Base-by-base conservation (phyloP, 2,113 vertebrate species). In the Megatriorchis doriae region DNA sequence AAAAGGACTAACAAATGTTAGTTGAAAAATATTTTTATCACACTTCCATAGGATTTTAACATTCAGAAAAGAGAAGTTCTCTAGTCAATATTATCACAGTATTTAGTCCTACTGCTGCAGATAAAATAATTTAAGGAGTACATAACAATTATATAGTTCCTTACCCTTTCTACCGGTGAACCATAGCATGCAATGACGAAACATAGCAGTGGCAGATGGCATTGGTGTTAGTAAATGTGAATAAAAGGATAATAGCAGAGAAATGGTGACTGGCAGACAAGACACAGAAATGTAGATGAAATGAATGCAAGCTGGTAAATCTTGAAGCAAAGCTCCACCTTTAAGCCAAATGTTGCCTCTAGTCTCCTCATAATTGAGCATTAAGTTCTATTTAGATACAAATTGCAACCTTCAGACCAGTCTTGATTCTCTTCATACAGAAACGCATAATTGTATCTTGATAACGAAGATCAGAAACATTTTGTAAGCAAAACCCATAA, bases 161-260 rank as follows among this genome's bases (percentile, higher is more conserved):
- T 99, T 99, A 99, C 99, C 99, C 99, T 99, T 99, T 98, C 99
- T 99, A 98, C 98, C 98, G 98, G 99, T 98, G 99, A 99, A 98
- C 99, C 99, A 99, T 98, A 99, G 99, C 99, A 99, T 99, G 99
- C 99, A 99, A 99, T 99, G 99, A 98, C 99, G 98, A 98, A 99
- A 99, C 98, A 99, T 99, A 99, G 99, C 99, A 99, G 99, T 99
- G 98, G 98, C 98, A 99, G 99, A 99, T 98, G 99, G 99, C 99
- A 99, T 99, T 99, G 98, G 98, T 98, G 98, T 97, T 98, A 98
- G 98, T 96, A 98, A 98, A 97, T 97, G 97, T 97, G 96, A 96
- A 97, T 97, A 97, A 97, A 98, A 97, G 84, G 97, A 92, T 96
- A 98, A 98, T 22, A 98, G 97, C 96, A 98, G 96, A 97, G 96